These are phyloP conservation scores for Callosobruchus maculatus DNA, from an alignment of 2,888 invertebrate species.

Conservation along the genomic window DNA sequence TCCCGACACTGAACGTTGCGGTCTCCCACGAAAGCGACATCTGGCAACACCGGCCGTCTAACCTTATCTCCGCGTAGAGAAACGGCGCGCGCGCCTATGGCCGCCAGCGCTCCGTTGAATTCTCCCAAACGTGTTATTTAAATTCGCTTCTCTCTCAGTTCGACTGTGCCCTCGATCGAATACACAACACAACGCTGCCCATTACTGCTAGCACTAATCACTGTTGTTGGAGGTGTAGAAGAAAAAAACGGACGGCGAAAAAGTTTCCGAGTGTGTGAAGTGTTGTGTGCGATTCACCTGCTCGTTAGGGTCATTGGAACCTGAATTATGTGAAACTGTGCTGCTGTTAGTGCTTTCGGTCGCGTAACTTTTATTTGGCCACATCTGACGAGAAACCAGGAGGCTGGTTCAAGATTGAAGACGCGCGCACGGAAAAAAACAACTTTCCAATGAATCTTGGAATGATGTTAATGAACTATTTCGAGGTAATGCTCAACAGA, in stretches of 20 bases:
- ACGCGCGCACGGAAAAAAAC: not conserved
- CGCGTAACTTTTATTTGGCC: not conserved
- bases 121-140: conserved; percentile 47
- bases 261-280: not conserved
- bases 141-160: conserved; percentile 31
- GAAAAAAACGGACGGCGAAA: not conserved
- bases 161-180: not conserved
- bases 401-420: not conserved
- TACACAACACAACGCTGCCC: not conserved
- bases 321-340: conserved; percentile 5
- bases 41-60: not conserved
- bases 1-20: not conserved
- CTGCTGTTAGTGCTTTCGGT: not conserved
- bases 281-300: not conserved
- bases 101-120: not conserved
- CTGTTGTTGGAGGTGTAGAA: not conserved
- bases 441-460: not conserved
- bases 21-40: not conserved
- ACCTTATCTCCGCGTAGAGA: not conserved
- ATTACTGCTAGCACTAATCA: not conserved
- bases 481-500: not conserved
- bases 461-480: not conserved
- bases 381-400: not conserved
- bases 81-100: not conserved
- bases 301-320: conserved; percentile 2